A percentile compares a stretch with the other conserved stretches of the same genome.
These are phyloP conservation scores for Willisornis vidua DNA, from an alignment of 2,113 vertebrate genomes.

Conservation along the genomic window DNA sequence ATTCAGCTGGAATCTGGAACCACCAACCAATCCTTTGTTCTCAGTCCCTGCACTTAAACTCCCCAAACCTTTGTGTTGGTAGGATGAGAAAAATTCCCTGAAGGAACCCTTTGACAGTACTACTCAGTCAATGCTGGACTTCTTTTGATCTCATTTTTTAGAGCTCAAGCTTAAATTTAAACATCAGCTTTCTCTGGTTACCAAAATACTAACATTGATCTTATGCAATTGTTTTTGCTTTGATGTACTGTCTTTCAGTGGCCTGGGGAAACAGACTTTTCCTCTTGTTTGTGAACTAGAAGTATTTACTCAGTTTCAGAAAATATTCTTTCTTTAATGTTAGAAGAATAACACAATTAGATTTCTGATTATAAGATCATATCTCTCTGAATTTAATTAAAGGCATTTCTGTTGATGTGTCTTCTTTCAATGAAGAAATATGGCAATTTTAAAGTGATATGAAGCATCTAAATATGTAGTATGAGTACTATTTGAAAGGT, in stretches of 20 bases:
- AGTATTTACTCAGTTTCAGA: neutral
- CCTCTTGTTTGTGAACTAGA: constrained; percentile 40
- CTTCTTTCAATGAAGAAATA: constrained; percentile 15
- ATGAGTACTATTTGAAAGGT: neutral
- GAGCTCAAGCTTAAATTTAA: constrained; percentile 10
- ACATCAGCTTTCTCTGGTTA: neutral
- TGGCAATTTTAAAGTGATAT: neutral
- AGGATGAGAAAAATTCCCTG: no score
- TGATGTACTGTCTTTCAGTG: constrained; percentile 1
- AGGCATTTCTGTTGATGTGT: neutral
- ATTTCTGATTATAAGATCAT: neutral
- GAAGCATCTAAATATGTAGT: neutral
- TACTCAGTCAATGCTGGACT: neutral
- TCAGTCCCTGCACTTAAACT: no score
- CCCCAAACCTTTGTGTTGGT: no score
- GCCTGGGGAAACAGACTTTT: constrained; percentile 24
- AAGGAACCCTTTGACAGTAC: neutral
- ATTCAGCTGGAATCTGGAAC: no score
- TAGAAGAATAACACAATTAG: constrained; percentile 14
- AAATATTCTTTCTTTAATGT: constrained; percentile 7
- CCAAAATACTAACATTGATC: constrained; percentile 23
- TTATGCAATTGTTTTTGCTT: constrained; percentile 31
- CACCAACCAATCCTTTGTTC: no score
- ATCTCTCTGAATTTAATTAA: neutral
- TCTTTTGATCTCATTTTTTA: constrained; percentile 34